Percentiles rank a stretch among this genome's conserved stretches.
These are phyloP conservation scores for Hydrotaea cyrtoneurina DNA, from an alignment of 2,888 invertebrate genomes.

Conservation along the genomic window DNA sequence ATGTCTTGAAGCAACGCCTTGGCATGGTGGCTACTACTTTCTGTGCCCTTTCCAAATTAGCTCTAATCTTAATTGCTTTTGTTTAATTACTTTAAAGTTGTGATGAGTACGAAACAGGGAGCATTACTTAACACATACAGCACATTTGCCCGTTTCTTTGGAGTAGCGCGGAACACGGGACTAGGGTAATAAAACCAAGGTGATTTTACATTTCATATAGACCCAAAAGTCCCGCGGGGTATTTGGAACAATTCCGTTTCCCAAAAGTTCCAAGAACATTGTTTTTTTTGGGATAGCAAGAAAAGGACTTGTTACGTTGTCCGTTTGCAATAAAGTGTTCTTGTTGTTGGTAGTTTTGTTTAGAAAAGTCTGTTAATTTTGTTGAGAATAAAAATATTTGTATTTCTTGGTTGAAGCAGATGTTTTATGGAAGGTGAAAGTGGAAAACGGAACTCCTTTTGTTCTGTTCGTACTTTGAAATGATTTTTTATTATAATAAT, in stretches of 20 bases:
- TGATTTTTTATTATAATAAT: slow-evolving; percentile 44
- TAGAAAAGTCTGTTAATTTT: slow-evolving; percentile 68
- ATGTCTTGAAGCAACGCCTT: slow-evolving; percentile 59
- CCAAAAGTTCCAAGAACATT: slow-evolving; percentile 54
- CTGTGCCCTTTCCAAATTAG: slow-evolving; percentile 67
- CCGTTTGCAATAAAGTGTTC: neutral
- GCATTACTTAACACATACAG: neutral
- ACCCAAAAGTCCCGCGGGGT: slow-evolving; percentile 25
- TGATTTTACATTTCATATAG: slow-evolving; percentile 47
- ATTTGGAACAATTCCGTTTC: slow-evolving; percentile 27
- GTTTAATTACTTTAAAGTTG: slow-evolving; percentile 79
- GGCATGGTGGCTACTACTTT: neutral
- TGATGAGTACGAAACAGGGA: slow-evolving; percentile 11
- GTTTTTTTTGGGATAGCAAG: slow-evolving; percentile 29
- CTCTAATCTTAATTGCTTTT: slow-evolving; percentile 81
- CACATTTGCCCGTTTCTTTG: neutral
- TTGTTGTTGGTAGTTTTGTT: slow-evolving; percentile 22
- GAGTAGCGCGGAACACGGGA: neutral
- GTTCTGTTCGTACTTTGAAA: slow-evolving; percentile 12
- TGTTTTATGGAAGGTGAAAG: slow-evolving; percentile 47
- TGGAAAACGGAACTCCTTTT: slow-evolving; percentile 42
- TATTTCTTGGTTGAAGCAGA: slow-evolving; percentile 71
- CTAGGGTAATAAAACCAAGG: slow-evolving; percentile 17
- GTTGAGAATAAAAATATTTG: slow-evolving; percentile 75
- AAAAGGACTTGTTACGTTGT: slow-evolving; percentile 6